Evolutionary conservation across 2,888 invertebrate species (phyloP).

Genomic region (Perithous albicinctus): DNA sequence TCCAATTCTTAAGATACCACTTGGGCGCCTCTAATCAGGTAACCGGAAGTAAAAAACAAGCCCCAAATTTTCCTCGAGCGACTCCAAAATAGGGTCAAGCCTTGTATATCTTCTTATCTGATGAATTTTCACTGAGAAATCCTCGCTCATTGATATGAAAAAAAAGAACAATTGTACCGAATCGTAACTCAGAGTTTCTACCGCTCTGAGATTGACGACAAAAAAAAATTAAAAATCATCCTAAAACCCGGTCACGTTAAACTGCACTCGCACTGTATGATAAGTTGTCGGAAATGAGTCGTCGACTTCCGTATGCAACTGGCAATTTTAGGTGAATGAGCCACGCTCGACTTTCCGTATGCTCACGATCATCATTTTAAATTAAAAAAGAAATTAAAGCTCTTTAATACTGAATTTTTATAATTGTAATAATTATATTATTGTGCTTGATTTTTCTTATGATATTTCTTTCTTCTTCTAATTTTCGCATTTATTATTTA

Average conservation of each 20-base stretch:
- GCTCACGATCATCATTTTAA: conserved; percentile 20
- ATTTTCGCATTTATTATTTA: background rate
- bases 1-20: conserved; percentile 32
- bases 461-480: background rate
- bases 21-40: background rate
- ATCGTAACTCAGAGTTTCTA: background rate
- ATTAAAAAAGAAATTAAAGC: background rate
- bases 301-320: conserved; percentile 35
- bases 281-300: conserved; percentile 20
- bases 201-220: background rate
- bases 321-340: conserved; percentile 16
- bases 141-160: background rate
- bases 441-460: conserved; percentile 2
- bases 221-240: background rate
- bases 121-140: background rate
- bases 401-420: conserved; percentile 6
- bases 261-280: conserved; percentile 32
- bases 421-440: too few relatives aligned
- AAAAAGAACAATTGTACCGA: background rate
- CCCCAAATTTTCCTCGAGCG: background rate
- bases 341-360: conserved; percentile 3
- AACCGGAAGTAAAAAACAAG: conserved; percentile 3
- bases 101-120: conserved; percentile 19
- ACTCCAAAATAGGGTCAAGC: conserved; percentile 13
- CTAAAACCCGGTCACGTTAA: conserved; percentile 37